Conservation (phyloP, 2,113 vertebrate genomes). For the Caretta caretta region DNA sequence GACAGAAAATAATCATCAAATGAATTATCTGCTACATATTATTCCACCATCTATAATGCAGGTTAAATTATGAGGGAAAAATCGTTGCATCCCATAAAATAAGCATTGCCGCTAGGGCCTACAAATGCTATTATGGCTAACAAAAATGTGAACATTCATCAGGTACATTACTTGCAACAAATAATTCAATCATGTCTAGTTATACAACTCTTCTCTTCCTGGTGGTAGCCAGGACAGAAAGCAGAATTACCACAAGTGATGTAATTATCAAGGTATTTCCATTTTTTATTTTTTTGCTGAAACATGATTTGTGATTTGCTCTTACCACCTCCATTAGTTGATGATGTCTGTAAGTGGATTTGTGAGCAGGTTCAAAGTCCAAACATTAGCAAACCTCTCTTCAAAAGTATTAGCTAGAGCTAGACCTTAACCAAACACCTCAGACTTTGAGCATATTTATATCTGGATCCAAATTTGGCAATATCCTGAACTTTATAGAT, state of each 20-base stretch:
- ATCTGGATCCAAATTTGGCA: not conserved
- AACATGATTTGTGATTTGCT: not conserved
- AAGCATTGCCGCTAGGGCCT: not conserved
- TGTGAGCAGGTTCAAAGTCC: not conserved
- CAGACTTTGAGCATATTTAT: not conserved
- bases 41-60: not conserved
- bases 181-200: not conserved
- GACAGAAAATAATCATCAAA: not conserved
- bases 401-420: not conserved
- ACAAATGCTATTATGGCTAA: not conserved
- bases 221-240: not conserved
- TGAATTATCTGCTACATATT: not conserved
- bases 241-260: not conserved
- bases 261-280: not conserved
- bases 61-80: not conserved
- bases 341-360: not conserved
- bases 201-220: not conserved
- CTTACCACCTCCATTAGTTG: not conserved
- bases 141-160: not conserved
- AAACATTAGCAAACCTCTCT: not conserved
- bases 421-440: not conserved
- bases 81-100: not conserved
- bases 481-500: not conserved
- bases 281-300: not conserved
- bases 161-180: not conserved